Base-by-base conservation (phyloP, 2,113 vertebrate species). In the Toxotes chatareus region DNA sequence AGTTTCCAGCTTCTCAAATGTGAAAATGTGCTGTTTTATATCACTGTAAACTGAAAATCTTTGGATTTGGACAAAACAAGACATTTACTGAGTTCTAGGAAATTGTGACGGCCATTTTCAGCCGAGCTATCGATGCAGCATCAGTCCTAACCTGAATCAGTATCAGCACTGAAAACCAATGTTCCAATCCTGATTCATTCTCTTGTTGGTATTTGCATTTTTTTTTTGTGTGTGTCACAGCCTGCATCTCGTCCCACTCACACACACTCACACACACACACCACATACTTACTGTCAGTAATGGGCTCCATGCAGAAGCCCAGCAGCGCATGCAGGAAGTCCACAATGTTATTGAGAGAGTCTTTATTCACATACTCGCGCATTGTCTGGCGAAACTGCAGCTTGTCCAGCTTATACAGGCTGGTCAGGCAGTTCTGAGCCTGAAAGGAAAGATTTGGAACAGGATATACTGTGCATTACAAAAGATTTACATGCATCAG, bases 291-390 rank as follows among this genome's bases (percentile, higher is more conserved):
- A 99, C 98, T 99, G 93, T 99, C 98, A 56, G 98, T 98, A 87
- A 98, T 96, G 2, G 98, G 98, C 92, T 99, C 98, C 98, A 99
- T 99, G 90, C 98, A 99, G 94, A 99, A 99, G 91, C 98, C 98
- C 92, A 99, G 95, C 79, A 99, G 95, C 77, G 98, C 98, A 84
- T 99, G 98, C 78, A 99, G 96, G 94, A 99, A 99, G 96, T 99
- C 98, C 93, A 99, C 98, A 79, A 99, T 98, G 8, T 99, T 99
- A 95, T 99, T 99, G 87, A 99, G 97, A 42, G 98, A 99, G 91
- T 99, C 98, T 89, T 97, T 99, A 95, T 97, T 98, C 91, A 99
- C 98, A 68, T 99, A 99, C 87, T 99, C 97, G 84, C 97, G 96
- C 96, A 99, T 97, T 17, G 98, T 99, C 90, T 98, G 97, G 2